Conservation (phyloP, 2,113 vertebrate species). For the Capreolus pygargus region DNA sequence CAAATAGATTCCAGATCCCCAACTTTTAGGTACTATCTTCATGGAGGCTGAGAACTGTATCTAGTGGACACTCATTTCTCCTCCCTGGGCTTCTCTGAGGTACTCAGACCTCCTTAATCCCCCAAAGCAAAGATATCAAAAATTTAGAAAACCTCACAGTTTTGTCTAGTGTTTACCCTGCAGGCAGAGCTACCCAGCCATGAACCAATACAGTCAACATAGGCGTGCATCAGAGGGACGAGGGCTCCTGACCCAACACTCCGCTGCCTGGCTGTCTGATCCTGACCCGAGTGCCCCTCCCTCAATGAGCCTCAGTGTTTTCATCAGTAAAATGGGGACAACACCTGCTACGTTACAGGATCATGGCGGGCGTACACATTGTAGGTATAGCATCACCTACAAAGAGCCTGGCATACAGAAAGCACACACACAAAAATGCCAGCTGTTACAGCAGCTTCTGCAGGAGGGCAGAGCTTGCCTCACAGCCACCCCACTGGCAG, state of each 20-base stretch:
- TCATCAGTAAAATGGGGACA: neutral
- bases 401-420: neutral
- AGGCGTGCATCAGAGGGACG: neutral
- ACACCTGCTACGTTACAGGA: neutral
- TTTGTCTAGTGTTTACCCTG: neutral
- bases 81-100: neutral
- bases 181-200: neutral
- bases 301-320: neutral
- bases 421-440: neutral
- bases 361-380: neutral
- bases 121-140: neutral
- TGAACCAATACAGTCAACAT: fast-evolving
- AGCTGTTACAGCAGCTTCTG: neutral
- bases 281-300: neutral
- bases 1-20: neutral
- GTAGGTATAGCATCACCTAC: neutral
- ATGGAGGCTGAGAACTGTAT: neutral
- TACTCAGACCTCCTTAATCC: neutral
- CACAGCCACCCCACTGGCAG: neutral
- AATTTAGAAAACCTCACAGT: neutral
- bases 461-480: neutral
- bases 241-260: neutral
- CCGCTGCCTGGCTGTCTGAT: neutral
- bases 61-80: neutral
- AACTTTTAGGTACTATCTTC: neutral